Base-by-base conservation (phyloP, 1,140 invertebrate genomes). In the Brachionus koreanus region DNA sequence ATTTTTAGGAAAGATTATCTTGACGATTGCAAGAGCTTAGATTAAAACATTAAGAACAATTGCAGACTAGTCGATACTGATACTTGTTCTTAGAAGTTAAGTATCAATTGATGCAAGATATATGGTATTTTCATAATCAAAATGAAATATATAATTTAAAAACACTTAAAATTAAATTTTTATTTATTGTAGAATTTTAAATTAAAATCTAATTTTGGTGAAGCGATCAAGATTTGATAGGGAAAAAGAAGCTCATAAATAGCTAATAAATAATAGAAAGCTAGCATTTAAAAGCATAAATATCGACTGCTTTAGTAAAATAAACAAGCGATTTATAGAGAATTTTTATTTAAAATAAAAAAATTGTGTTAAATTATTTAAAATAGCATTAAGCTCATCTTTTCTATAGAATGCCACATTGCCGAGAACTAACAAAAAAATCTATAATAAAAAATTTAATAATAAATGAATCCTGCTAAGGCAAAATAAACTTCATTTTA, bases 391-490 rank as follows among this genome's bases (percentile, higher is more conserved):
- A 57, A 9, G 49, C 49, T 57, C 19, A 57, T 57, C 49, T 16
- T 57, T 57, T 57, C 16, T n/a, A 57, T 57, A 57, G 49, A 57
- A 57, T 57, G 49, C 16, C 49, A 57, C 49, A 57, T 19, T 57
- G 49, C 49, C 49, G 49, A 57, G 49, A 57, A 57, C 49, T 57
- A 57, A 57, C 49, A 57, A 19, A 57, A 37, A 37, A 65, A 65
- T 65, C 33, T 65, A 29, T 13, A 65, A 65, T 65, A 33, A 65
- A 65, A 63, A 65, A 65, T 65, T 65, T 65, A 65, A 65, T 65
- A 65, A 65, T 65, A 65, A 65, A 65, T 65, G 63, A 65, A 65
- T 65, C 63, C 63, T 65, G 49, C 49, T 65, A 65, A 37, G 25
- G 25, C 25, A 33, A 33, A 33, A 65, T 33, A 65, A 65, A 65